Percentiles rank a stretch among this genome's conserved stretches.
Evolutionary conservation across 2,797 vertebrate species (phyloP).

Genomic region (Sandelia bainsii): DNA sequence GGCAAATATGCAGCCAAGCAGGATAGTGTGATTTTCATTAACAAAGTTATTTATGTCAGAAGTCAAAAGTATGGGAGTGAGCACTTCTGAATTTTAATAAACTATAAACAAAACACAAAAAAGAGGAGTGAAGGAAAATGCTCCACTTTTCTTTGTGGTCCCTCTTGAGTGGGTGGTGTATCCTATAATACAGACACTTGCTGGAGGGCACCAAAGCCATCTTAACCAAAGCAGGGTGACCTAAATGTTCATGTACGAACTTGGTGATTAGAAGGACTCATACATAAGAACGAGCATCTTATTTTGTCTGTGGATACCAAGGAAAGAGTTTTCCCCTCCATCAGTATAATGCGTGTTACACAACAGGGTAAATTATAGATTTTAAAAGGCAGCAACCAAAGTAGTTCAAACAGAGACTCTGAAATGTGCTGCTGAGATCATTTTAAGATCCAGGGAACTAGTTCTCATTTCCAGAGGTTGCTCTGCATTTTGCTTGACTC

Average conservation of each 20-base stretch:
- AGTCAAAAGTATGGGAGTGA: conserved; percentile 38
- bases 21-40: conserved; percentile 41
- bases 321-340: not conserved
- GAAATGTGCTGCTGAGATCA: conserved; percentile 38
- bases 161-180: conserved; percentile 52
- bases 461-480: conserved; percentile 38
- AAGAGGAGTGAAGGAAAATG: conserved; percentile 31
- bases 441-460: conserved; percentile 21
- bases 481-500: conserved; percentile 31
- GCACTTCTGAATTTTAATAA: conserved; percentile 46
- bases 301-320: conserved; percentile 29
- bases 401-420: conserved; percentile 35
- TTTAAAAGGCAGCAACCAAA: conserved; percentile 4
- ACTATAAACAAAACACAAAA: conserved; percentile 38
- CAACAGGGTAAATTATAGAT: conserved; percentile 50
- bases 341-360: conserved; percentile 30
- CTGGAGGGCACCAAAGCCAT: conserved; percentile 53
- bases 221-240: conserved; percentile 55
- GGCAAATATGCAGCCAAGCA: conserved; percentile 2
- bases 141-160: conserved; percentile 25
- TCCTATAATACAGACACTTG: conserved; percentile 48
- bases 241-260: conserved; percentile 61
- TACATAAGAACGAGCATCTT: conserved; percentile 23
- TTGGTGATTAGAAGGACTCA: conserved; percentile 56
- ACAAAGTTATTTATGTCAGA: conserved; percentile 36